These are phyloP conservation scores for Corydoras maculifer DNA, from an alignment of 2,113 vertebrate genomes.

Conservation along the genomic window DNA sequence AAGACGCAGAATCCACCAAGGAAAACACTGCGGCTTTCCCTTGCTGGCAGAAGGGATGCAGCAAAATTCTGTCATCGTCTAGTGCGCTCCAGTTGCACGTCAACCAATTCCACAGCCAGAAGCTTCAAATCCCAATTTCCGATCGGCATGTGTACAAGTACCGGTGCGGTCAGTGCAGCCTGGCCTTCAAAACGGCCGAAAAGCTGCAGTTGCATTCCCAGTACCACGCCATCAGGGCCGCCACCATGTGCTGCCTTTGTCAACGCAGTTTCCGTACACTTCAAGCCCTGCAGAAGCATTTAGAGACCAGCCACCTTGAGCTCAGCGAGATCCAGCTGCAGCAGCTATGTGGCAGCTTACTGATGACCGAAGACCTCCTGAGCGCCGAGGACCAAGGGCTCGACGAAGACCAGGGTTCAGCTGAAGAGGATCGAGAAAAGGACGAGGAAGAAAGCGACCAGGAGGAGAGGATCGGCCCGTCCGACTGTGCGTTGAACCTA, in stretches of 20 bases:
- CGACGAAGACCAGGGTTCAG: conserved; percentile 82
- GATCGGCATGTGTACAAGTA: conserved; percentile 98
- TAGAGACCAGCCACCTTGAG: conserved; percentile 89
- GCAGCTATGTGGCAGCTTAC: conserved; percentile 79
- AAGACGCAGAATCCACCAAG: conserved; percentile 61
- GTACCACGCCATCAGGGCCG: conserved; percentile 95
- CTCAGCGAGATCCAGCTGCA: conserved; percentile 82
- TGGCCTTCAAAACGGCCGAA: conserved; percentile 95
- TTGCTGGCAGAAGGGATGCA: conserved; percentile 88
- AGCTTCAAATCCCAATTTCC: conserved; percentile 78
- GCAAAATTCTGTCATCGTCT: conserved; percentile 78
- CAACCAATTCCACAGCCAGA: conserved; percentile 75
- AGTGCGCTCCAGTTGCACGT: conserved; percentile 82
- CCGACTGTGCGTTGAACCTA: conserved; percentile 69
- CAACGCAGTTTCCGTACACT: conserved; percentile 95
- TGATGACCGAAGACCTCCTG: conserved; percentile 77
- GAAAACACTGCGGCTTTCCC: conserved; percentile 73
- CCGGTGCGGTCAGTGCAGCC: conserved; percentile 95
- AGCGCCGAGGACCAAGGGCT: conserved; percentile 74
- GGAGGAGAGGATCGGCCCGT: conserved; percentile 77
- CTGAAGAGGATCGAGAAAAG: conserved; percentile 78
- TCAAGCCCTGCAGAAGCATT: conserved; percentile 93
- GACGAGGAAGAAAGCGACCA: conserved; percentile 80
- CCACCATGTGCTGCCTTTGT: conserved; percentile 96
- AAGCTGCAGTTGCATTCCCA: conserved; percentile 95